Evolutionary conservation across 2,113 vertebrate species (phyloP), one percentile per base, ranked within the genome.

Genomic region (Etia nguti): DNA sequence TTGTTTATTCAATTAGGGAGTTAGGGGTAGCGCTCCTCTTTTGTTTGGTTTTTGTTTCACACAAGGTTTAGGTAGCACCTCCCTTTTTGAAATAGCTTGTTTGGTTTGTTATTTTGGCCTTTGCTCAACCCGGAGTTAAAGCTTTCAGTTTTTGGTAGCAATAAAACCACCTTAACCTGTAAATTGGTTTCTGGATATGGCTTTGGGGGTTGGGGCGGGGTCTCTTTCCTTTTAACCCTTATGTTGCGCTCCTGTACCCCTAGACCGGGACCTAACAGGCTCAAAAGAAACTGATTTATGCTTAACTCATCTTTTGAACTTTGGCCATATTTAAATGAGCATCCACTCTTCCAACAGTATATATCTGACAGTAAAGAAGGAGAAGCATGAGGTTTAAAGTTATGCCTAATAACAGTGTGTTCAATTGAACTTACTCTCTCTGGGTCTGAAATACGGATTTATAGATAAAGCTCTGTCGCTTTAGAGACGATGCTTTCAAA

Each of bases 201-300:
- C 55, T 24, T 26, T 0, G 12, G 1, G 1, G 24, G 4, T 22
- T 4, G 0, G 0, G 2, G 55, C 24, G 12, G 54, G 54, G 22
- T 56, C 54, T 16, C 24, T 2, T 59, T 5, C 13, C 24, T 29
- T 29, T 59, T 59, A 59, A 29, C 56, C 24, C 26, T 16, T 29
- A 0, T 29, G 24, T 2, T 59, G 7, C 0, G 7, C 24, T 59
- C 56, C 24, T 59, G 56, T 16, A 59, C 24, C 24, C 24, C 1
- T 26, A 59, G 4, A 59, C 24, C 13, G 0, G 56, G 56, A 29
- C 13, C 2, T 26, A 29, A 1, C 56, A 59, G 59, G 18, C 16
- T 62, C 59, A 62, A 20, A 20, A 6, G 31, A 11, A 62, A 36
- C 16, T 20, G 9, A n/a, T 46, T 46, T 2, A 46, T 62, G 31